Evolutionary conservation across 2,888 invertebrate genomes (phyloP).

Genomic region (Silvanus unidentatus): DNA sequence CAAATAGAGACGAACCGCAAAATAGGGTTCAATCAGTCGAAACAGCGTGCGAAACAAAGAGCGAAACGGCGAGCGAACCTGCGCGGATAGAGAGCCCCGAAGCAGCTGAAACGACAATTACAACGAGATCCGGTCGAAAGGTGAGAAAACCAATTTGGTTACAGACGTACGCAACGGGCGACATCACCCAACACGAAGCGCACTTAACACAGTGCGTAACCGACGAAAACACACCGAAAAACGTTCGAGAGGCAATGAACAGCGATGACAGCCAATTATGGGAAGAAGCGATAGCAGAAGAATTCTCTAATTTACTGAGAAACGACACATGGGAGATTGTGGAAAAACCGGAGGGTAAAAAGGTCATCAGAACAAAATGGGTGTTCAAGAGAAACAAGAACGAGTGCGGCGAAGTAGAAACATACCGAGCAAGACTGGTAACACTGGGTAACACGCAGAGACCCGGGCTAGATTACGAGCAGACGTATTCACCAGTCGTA

Average conservation of each 20-base stretch:
- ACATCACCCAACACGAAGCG: too few relatives aligned
- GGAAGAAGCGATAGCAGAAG: background rate
- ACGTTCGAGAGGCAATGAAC: slow-evolving; percentile 1
- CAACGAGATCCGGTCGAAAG: too few relatives aligned
- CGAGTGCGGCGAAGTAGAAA: background rate
- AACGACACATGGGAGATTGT: slow-evolving; percentile 2
- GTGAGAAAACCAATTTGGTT: too few relatives aligned
- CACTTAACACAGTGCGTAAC: too few relatives aligned
- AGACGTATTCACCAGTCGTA: background rate
- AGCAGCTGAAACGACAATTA: too few relatives aligned
- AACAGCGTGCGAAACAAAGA: too few relatives aligned
- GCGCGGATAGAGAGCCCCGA: too few relatives aligned
- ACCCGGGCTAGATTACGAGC: background rate
- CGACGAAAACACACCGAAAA: slow-evolving; percentile 2
- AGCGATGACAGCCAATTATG: background rate
- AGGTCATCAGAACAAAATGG: background rate
- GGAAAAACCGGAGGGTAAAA: background rate
- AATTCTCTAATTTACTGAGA: background rate
- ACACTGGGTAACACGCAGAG: background rate
- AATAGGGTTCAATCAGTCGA: too few relatives aligned
- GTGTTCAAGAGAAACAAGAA: background rate
- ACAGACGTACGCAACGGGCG: too few relatives aligned
- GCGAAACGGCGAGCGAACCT: too few relatives aligned
- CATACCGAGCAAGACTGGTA: background rate
- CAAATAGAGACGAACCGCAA: too few relatives aligned